Conservation (phyloP, 2,888 invertebrate genomes). For the Chymomyza amoena region DNA sequence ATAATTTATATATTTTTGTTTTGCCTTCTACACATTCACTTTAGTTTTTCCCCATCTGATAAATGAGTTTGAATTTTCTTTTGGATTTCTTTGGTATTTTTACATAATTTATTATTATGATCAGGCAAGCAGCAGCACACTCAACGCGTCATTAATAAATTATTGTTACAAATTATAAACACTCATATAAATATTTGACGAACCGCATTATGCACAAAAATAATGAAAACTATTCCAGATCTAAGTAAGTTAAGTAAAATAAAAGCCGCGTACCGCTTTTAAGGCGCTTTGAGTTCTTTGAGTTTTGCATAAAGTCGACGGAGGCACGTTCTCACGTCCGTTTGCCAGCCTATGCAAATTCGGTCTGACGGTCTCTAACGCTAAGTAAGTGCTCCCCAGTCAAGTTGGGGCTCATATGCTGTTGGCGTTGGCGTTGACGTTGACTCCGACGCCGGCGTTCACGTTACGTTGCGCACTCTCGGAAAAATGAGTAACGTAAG, state of each 20-base stretch:
- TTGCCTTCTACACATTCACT: constrained; percentile 25
- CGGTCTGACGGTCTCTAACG: constrained; percentile 47
- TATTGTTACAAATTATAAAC: constrained; percentile 45
- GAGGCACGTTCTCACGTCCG: constrained; percentile 46
- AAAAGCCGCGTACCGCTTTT: constrained; percentile 5
- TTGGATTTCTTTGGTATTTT: constrained; percentile 50
- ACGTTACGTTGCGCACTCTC: neutral
- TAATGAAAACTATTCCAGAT: neutral
- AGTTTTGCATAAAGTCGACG: constrained; percentile 40
- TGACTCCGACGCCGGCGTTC: neutral
- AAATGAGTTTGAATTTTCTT: constrained; percentile 51
- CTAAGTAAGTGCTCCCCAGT: constrained; percentile 7
- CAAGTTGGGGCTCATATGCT: neutral
- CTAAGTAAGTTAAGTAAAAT: neutral
- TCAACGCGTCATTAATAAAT: constrained; percentile 58
- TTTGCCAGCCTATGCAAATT: constrained; percentile 60
- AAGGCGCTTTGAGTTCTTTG: constrained; percentile 24
- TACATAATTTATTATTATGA: constrained; percentile 55
- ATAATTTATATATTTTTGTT: constrained; percentile 6
- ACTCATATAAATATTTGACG: neutral
- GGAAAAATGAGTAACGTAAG: neutral
- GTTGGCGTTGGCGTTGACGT: neutral
- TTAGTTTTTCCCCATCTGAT: constrained; percentile 33
- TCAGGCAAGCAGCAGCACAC: constrained; percentile 36
- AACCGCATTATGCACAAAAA: neutral